Evolutionary conservation across 2,113 vertebrate genomes (phyloP).

Genomic region (Anoplopoma fimbria): DNA sequence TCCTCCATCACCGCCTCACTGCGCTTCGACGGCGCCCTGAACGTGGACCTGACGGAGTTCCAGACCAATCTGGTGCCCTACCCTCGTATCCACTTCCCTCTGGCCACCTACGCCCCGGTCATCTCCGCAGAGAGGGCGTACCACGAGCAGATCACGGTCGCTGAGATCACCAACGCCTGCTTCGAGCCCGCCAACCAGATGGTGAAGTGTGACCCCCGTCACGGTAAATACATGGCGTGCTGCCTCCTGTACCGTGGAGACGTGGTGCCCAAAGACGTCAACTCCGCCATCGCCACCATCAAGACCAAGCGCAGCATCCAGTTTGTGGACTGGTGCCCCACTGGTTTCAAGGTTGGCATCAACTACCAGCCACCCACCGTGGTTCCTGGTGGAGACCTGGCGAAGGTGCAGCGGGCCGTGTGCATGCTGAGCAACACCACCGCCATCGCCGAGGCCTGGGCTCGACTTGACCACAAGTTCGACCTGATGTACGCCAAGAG

Average conservation of each 20-base stretch:
- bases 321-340: slow-evolving; percentile 91
- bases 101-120: slow-evolving; percentile 88
- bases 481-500: slow-evolving; percentile 91
- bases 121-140: slow-evolving; percentile 83
- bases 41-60: slow-evolving; percentile 82
- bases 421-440: slow-evolving; percentile 92
- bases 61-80: slow-evolving; percentile 86
- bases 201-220: slow-evolving; percentile 74
- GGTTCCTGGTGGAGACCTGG: slow-evolving; percentile 88
- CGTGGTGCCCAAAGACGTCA: slow-evolving; percentile 74
- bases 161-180: slow-evolving; percentile 76
- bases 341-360: slow-evolving; percentile 90
- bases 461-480: slow-evolving; percentile 89
- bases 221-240: slow-evolving; percentile 76
- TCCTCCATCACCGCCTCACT: slow-evolving; percentile 76
- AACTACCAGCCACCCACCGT: slow-evolving; percentile 90
- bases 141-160: slow-evolving; percentile 76
- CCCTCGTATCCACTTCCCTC: slow-evolving; percentile 88
- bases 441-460: slow-evolving; percentile 90
- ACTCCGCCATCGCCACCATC: slow-evolving; percentile 64
- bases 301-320: slow-evolving; percentile 82
- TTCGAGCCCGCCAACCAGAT: slow-evolving; percentile 72
- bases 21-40: slow-evolving; percentile 76
- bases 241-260: slow-evolving; percentile 73
- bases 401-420: slow-evolving; percentile 88